Percentiles rank a stretch among this genome's conserved stretches.
These are phyloP conservation scores for Micronycteris hirsuta DNA, from an alignment of 2,113 vertebrate genomes.

Conservation along the genomic window DNA sequence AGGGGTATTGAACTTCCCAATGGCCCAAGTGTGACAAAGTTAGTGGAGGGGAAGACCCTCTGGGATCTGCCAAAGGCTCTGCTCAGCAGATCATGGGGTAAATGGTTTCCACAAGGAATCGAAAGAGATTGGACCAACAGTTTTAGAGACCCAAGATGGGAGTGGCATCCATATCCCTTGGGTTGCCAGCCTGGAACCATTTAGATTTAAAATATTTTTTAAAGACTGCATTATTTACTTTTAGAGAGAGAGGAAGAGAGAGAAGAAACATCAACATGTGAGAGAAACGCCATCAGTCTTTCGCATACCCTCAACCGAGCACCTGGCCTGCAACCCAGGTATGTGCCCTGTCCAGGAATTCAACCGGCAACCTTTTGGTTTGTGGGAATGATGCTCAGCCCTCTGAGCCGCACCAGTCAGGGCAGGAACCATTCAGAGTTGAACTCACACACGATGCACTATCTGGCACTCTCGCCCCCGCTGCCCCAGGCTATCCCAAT, in stretches of 20 bases:
- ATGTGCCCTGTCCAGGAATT: too few species aligned
- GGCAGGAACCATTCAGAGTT: neutral
- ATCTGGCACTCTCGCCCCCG: neutral
- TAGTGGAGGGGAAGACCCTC: neutral
- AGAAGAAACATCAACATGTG: too few species aligned
- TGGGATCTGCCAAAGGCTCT: neutral
- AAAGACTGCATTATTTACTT: too few species aligned
- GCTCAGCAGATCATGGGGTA: fast-evolving
- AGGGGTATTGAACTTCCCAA: neutral
- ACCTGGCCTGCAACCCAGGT: too few species aligned
- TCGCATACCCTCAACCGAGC: too few species aligned
- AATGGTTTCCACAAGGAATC: neutral
- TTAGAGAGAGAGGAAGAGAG: too few species aligned
- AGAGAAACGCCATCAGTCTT: too few species aligned
- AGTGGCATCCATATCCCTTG: neutral
- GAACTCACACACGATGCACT: neutral
- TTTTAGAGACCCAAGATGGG: neutral
- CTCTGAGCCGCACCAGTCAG: too few species aligned
- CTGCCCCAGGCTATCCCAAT: neutral
- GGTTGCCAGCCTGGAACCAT: neutral
- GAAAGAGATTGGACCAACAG: neutral
- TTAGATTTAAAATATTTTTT: neutral
- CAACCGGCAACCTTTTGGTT: too few species aligned
- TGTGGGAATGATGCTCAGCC: too few species aligned
- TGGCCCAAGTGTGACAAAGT: neutral